A percentile compares a stretch with the other conserved stretches of the same genome.
Conservation (phyloP, 2,888 invertebrate species). For the Agonopterix arenella region DNA sequence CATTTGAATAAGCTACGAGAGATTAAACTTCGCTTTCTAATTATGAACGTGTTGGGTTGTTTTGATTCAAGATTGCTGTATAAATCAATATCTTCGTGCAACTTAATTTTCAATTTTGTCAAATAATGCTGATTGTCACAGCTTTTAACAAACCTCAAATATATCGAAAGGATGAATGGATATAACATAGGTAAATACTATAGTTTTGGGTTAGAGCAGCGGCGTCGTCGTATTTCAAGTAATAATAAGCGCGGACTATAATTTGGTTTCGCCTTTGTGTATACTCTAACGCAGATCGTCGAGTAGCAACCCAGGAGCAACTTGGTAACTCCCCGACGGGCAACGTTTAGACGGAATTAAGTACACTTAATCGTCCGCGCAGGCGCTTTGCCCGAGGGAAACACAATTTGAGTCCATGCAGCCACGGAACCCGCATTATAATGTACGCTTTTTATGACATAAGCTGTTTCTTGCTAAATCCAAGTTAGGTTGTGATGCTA, state of each 20-base stretch:
- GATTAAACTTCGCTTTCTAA: slow-evolving; percentile 17
- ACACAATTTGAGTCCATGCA: slow-evolving; percentile 34
- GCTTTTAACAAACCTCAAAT: no score
- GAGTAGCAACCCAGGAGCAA: slow-evolving; percentile 26
- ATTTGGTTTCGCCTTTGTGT: slow-evolving; percentile 10
- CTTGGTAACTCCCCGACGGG: slow-evolving; percentile 42
- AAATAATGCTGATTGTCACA: not conserved
- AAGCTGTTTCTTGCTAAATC: slow-evolving; percentile 31
- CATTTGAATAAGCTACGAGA: slow-evolving; percentile 30
- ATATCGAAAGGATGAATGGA: no score
- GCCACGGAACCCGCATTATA: slow-evolving; percentile 36
- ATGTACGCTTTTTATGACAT: slow-evolving; percentile 41
- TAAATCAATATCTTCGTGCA: not conserved
- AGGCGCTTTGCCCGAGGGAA: slow-evolving; percentile 50
- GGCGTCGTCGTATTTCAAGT: slow-evolving; percentile 7
- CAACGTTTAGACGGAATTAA: slow-evolving; percentile 68
- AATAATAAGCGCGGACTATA: slow-evolving; percentile 1
- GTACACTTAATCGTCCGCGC: slow-evolving; percentile 65
- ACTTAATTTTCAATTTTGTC: not conserved
- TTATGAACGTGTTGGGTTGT: slow-evolving; percentile 6
- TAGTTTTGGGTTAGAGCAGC: not conserved
- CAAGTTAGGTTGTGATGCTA: slow-evolving; percentile 23
- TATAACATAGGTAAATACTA: no score
- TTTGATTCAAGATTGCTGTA: slow-evolving; percentile 6
- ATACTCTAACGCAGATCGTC: slow-evolving; percentile 6